Conservation (phyloP, 1,140 invertebrate genomes). For the Drosophila suzukii region DNA sequence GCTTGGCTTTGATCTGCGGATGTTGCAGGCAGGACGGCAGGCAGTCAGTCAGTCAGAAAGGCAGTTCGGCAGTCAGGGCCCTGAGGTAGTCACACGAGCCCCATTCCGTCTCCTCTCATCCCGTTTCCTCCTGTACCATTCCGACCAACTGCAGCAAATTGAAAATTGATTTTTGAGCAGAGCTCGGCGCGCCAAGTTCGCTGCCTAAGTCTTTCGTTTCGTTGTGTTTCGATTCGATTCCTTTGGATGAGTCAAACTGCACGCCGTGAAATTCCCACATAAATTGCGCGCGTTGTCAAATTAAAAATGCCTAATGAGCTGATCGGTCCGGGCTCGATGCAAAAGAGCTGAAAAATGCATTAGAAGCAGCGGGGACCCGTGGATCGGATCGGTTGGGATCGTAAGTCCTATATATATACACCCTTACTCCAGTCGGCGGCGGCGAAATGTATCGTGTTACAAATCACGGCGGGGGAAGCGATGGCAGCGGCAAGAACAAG, state of each 20-base stretch:
- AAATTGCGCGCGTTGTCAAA: conserved; percentile 81
- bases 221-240: conserved; percentile 29
- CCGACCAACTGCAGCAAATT: conserved; percentile 73
- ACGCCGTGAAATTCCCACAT: conserved; percentile 79
- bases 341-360: conserved; percentile 81
- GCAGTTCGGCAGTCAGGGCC: conserved; percentile 14
- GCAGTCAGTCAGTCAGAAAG: conserved; percentile 16
- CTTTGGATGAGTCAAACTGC: conserved; percentile 75
- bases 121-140: neutral
- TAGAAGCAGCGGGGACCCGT: conserved; percentile 54
- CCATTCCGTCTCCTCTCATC: conserved; percentile 14
- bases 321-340: conserved; percentile 56
- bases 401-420: conserved; percentile 7
- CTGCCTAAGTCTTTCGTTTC: conserved; percentile 62
- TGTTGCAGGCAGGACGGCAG: conserved; percentile 41
- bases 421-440: conserved; percentile 48
- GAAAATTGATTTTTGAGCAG: conserved; percentile 76
- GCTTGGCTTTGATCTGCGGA: conserved; percentile 72
- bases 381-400: conserved; percentile 23
- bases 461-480: conserved; percentile 65
- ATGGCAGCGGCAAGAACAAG: conserved; percentile 30
- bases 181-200: conserved; percentile 43
- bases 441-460: conserved; percentile 82
- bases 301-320: conserved; percentile 83
- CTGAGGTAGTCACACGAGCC: conserved; percentile 41